Conservation (phyloP, 2,797 vertebrate species). For the Potorous gilbertii region DNA sequence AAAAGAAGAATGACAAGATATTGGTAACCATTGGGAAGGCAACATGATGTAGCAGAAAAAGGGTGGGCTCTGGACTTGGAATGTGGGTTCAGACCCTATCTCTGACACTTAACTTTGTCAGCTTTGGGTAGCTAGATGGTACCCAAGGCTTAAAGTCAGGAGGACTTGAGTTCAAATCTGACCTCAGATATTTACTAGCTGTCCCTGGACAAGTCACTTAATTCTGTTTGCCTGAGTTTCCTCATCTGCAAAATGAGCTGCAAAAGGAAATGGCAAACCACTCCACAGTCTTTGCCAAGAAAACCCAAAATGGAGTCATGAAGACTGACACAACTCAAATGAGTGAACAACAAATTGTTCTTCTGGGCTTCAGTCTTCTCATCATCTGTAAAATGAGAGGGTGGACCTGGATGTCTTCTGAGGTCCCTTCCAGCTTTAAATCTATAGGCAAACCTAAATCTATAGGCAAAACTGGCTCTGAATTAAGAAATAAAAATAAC, state of each 20-base stretch:
- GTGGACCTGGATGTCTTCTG: not conserved
- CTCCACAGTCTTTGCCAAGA: not conserved
- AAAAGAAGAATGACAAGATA: not conserved
- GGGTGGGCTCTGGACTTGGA: not conserved
- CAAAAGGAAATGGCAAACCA: not conserved
- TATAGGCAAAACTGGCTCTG: not conserved
- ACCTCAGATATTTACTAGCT: not conserved
- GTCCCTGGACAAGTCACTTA: not conserved
- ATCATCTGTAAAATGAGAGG: not conserved
- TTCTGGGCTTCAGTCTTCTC: not conserved
- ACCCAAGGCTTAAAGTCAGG: rapidly evolving
- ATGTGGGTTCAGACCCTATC: not conserved
- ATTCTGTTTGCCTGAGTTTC: not conserved
- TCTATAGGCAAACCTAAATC: not conserved
- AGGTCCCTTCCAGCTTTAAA: not conserved
- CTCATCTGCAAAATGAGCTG: not conserved
- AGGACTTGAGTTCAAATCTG: not conserved
- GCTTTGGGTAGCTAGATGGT: not conserved
- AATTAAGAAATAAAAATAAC: not conserved
- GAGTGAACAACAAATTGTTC: not conserved
- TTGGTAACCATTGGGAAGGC: not conserved
- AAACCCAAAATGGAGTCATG: not conserved
- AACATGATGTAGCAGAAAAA: not conserved
- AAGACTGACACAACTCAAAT: not conserved
- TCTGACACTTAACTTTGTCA: not conserved